Base-by-base conservation (phyloP, 64 coral and sea anemone genomes). In the Montipora cactus region DNA sequence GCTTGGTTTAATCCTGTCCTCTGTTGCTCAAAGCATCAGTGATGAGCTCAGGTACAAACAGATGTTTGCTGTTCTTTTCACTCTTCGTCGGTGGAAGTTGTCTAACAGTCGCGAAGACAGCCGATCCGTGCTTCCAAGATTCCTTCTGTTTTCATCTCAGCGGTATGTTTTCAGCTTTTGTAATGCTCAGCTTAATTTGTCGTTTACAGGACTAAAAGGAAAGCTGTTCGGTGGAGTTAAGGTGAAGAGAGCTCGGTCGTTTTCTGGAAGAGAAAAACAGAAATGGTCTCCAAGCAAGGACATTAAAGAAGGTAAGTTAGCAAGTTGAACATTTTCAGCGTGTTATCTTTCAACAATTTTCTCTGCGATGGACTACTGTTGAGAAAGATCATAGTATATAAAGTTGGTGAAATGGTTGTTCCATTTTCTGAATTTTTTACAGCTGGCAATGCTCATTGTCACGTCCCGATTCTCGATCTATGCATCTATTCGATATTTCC, bases 181-280 rank as follows among this genome's bases (percentile, higher is more conserved):
- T 47, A 19, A 68, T 71, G 49, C 82, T 86, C 44, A 67, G 59
- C 49, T 58, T 18, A 44, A 55, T 44, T 81, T 11, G 20, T 72
- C 52, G 79, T 25, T 80, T 88, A 9, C 50, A 93, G 92, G 92
- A 15, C 76, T 93, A 0, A 93, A 80, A 46, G 92, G 92, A 16
- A 93, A 75, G 18, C 62, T 93, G 59, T 88, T 93, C 48, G 84
- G 92, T 72, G 92, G 92, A 13, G 84, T 88, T 3, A 93, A 88
- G 87, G 92, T 93, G 0, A 93, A 82, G 67, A 78, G 92, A 78
- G 92, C 92, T 16, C 75, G 84, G 8, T 93, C 92, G 45, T 93
- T 93, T 62, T 93, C 92, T 57, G 92, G 92, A 20, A 81, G 81
- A 75, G 92, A 93, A 81, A 93, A 93, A 93, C 92, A 93, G 55